Percentiles rank a stretch among this genome's conserved stretches.
These are phyloP conservation scores for Drosophila ficusphila DNA, from an alignment of 1,140 invertebrate species.

Conservation along the genomic window DNA sequence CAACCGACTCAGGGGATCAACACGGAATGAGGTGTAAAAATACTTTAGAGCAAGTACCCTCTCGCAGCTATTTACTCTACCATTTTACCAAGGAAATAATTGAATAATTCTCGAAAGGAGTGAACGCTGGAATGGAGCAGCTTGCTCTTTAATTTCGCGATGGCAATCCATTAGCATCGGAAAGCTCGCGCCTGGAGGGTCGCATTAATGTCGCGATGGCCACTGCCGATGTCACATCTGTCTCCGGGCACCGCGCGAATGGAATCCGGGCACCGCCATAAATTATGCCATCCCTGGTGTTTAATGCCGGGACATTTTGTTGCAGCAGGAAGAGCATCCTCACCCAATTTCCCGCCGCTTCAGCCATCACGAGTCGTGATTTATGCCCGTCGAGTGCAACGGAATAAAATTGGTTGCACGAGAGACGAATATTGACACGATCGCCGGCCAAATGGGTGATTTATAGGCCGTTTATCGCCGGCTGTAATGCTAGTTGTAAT, in stretches of 20 bases:
- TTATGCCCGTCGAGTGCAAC: constrained; percentile 64
- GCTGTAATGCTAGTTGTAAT: constrained; percentile 52
- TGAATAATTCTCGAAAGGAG: neutral
- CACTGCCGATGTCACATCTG: constrained; percentile 71
- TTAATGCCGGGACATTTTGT: constrained; percentile 63
- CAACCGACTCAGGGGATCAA: neutral
- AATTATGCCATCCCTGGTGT: constrained; percentile 65
- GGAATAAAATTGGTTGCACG: constrained; percentile 68
- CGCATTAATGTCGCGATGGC: constrained; percentile 42
- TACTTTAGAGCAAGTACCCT: constrained; percentile 2
- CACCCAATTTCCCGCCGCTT: constrained; percentile 3
- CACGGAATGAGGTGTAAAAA: constrained; percentile 3
- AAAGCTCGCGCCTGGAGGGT: constrained; percentile 16
- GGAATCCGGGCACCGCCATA: constrained; percentile 53
- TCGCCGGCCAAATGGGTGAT: constrained; percentile 63
- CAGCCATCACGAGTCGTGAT: constrained; percentile 52
- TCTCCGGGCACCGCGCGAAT: constrained; percentile 51
- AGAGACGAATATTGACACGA: constrained; percentile 72
- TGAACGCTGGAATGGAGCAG: too few species aligned
- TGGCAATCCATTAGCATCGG: constrained; percentile 15
- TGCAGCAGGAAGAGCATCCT: constrained; percentile 41
- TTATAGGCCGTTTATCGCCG: constrained; percentile 70
- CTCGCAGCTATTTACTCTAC: neutral
- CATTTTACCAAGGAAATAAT: neutral
- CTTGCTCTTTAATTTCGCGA: constrained; percentile 5